These are phyloP conservation scores for Phaethon lepturus DNA, from an alignment of 2,113 vertebrate species.

Conservation along the genomic window DNA sequence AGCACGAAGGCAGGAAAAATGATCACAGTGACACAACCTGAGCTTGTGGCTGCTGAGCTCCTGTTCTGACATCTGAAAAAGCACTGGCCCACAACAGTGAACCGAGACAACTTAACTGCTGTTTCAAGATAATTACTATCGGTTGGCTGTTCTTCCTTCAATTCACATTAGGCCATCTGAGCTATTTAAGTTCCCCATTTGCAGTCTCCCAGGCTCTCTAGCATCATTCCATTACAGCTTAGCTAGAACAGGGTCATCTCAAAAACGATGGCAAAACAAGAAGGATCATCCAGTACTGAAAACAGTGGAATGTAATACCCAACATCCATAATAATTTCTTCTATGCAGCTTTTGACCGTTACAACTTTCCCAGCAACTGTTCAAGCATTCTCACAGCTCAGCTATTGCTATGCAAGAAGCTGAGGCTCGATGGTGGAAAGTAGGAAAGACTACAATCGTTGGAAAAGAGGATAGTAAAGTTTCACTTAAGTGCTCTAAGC, in stretches of 20 bases:
- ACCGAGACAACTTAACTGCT: constrained; percentile 21
- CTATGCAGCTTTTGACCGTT: background rate
- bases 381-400: background rate
- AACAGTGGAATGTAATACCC: background rate
- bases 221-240: background rate
- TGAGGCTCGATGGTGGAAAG: background rate
- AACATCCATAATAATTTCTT: background rate
- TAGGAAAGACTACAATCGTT: background rate
- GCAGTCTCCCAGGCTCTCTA: background rate
- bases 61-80: constrained; percentile 10
- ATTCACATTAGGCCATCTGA: background rate
- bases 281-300: background rate
- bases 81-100: background rate
- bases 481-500: background rate
- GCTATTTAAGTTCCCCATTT: background rate
- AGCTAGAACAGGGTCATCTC: background rate
- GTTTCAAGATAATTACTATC: background rate
- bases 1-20: background rate
- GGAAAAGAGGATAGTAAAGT: background rate
- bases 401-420: background rate
- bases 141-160: background rate
- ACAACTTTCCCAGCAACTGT: background rate
- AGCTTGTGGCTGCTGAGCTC: background rate
- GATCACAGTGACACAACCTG: background rate
- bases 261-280: background rate